These are phyloP conservation scores for Proisotoma minuta DNA, from an alignment of 2,888 invertebrate species.

Conservation along the genomic window DNA sequence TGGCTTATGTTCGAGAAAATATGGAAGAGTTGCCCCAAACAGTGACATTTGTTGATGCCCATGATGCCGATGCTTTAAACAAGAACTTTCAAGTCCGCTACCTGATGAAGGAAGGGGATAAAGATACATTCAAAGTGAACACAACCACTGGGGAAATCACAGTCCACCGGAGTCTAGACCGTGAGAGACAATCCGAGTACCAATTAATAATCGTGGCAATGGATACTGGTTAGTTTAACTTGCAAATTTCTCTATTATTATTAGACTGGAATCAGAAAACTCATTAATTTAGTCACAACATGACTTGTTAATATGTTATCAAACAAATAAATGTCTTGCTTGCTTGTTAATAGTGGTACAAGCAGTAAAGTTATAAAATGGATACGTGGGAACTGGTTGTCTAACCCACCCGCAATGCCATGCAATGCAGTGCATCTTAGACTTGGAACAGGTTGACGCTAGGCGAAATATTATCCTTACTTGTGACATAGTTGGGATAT, in stretches of 20 bases:
- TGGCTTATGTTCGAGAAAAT: slow-evolving; percentile 90
- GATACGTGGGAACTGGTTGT: slow-evolving; percentile 21
- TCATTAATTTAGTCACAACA: too few species aligned
- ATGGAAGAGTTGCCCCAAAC: slow-evolving; percentile 64
- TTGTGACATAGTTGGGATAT: slow-evolving; percentile 29
- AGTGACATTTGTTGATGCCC: slow-evolving; percentile 49
- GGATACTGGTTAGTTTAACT: slow-evolving; percentile 78
- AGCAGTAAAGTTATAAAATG: slow-evolving; percentile 21
- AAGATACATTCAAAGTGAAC: slow-evolving; percentile 84
- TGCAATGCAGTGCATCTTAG: background rate
- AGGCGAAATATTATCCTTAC: slow-evolving; percentile 20
- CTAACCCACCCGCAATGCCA: slow-evolving; percentile 17
- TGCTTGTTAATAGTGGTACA: background rate
- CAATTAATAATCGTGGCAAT: slow-evolving; percentile 81
- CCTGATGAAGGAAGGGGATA: slow-evolving; percentile 88
- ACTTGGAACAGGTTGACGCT: slow-evolving; percentile 6
- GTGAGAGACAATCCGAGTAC: slow-evolving; percentile 78
- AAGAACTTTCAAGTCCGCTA: slow-evolving; percentile 78
- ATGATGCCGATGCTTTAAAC: slow-evolving; percentile 44
- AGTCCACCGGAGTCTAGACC: slow-evolving; percentile 72
- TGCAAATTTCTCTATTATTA: background rate
- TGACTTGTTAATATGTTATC: too few species aligned
- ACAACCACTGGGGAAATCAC: slow-evolving; percentile 87
- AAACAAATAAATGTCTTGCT: background rate
- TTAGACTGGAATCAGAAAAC: too few species aligned